Evolutionary conservation across 1,140 invertebrate genomes (phyloP).

Genomic region (Rhizoglyphus robini): DNA sequence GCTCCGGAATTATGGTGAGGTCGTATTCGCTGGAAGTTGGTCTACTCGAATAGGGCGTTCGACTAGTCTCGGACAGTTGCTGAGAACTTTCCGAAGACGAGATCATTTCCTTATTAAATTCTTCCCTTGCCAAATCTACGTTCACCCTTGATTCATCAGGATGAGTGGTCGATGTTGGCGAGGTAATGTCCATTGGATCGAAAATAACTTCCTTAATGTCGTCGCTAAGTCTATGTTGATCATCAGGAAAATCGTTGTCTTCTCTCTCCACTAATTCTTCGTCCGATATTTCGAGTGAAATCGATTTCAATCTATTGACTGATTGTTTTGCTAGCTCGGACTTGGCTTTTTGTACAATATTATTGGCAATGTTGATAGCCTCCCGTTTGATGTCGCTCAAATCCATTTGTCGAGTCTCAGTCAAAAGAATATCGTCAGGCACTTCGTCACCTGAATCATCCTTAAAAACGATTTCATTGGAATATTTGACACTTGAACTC

Average conservation of each 20-base stretch:
- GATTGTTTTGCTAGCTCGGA: slow-evolving; percentile 36
- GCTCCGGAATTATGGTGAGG: slow-evolving; percentile 32
- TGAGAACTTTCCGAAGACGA: slow-evolving; percentile 79
- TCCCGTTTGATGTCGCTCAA: slow-evolving; percentile 23
- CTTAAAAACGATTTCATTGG: too few species aligned
- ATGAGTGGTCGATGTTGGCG: neutral
- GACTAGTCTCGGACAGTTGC: slow-evolving; percentile 50
- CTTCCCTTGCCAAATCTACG: neutral
- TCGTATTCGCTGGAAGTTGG: slow-evolving; percentile 78
- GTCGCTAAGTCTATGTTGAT: neutral
- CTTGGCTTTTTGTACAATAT: slow-evolving; percentile 42
- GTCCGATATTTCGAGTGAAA: slow-evolving; percentile 26
- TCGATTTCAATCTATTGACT: slow-evolving; percentile 6
- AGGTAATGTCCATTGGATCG: too few species aligned
- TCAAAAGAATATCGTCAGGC: too few species aligned
- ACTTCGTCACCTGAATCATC: neutral
- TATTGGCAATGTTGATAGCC: slow-evolving; percentile 37
- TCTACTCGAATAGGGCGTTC: slow-evolving; percentile 43
- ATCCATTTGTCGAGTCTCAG: neutral
- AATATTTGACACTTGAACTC: neutral
- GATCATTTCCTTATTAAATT: slow-evolving; percentile 43
- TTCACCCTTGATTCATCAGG: neutral
- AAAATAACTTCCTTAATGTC: neutral
- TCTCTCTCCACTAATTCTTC: slow-evolving; percentile 27
- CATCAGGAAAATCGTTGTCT: neutral